Evolutionary conservation across 2,888 invertebrate species (phyloP).

Genomic region (Acleris cristana): DNA sequence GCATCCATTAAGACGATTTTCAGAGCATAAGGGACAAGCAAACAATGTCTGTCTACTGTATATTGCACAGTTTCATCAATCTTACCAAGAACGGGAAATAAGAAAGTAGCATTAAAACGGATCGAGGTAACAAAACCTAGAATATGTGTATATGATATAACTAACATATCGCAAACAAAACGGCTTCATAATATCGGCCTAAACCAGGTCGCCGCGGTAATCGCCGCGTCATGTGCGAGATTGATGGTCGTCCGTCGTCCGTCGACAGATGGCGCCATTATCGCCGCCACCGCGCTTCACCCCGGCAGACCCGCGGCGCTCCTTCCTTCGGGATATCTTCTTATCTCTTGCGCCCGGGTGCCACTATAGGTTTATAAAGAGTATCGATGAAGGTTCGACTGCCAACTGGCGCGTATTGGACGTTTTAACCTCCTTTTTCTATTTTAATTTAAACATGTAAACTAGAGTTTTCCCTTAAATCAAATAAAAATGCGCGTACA

Average conservation of each 20-base stretch:
- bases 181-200: constrained; percentile 7
- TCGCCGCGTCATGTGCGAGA: constrained; percentile 54
- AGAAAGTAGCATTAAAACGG: too few relatives aligned
- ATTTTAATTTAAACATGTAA: too few relatives aligned
- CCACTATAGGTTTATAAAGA: background rate
- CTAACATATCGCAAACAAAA: background rate
- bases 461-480: too few relatives aligned
- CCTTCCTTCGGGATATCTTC: background rate
- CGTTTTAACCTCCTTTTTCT: too few relatives aligned
- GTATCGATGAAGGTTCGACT: background rate
- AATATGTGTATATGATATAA: too few relatives aligned
- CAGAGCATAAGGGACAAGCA: too few relatives aligned
- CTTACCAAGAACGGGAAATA: too few relatives aligned
- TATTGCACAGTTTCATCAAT: too few relatives aligned
- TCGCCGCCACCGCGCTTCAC: background rate
- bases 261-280: constrained; percentile 31
- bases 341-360: constrained; percentile 23
- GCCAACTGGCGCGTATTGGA: constrained; percentile 1
- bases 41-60: too few relatives aligned
- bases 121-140: too few relatives aligned
- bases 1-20: too few relatives aligned
- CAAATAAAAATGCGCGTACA: too few relatives aligned
- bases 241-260: constrained; percentile 45
- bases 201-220: constrained; percentile 42
- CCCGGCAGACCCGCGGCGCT: background rate